phyloP scores from a whole-genome alignment of 2,888 invertebrate species.

The Tineola bisselliella region DNA sequence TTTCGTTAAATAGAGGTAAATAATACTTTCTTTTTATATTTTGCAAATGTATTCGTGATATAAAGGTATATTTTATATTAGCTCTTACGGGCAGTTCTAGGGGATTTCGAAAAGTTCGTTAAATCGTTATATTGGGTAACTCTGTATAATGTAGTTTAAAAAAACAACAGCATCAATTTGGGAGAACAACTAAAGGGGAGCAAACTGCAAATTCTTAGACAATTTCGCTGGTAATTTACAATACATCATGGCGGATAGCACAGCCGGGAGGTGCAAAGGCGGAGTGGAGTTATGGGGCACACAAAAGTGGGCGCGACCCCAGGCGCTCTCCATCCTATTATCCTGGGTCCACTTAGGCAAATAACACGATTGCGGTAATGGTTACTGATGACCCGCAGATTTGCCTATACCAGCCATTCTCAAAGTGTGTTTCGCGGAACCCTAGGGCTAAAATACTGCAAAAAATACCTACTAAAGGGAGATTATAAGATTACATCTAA shows the following conservation, averaged over 20 bases:
- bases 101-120: too few relatives aligned
- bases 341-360: slow-evolving; percentile 40
- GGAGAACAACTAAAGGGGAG: background rate
- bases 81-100: too few relatives aligned
- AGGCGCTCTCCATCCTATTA: slow-evolving; percentile 40
- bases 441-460: too few relatives aligned
- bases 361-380: slow-evolving; percentile 29
- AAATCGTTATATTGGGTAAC: too few relatives aligned
- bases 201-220: background rate
- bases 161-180: too few relatives aligned
- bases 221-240: background rate
- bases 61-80: too few relatives aligned
- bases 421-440: too few relatives aligned
- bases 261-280: slow-evolving; percentile 1
- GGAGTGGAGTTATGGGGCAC: slow-evolving; percentile 19
- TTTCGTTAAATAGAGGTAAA: too few relatives aligned
- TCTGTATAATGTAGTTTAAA: too few relatives aligned
- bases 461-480: background rate
- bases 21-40: too few relatives aligned
- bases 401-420: background rate
- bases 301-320: slow-evolving; percentile 32
- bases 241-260: background rate
- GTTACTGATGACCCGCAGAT: slow-evolving; percentile 10
- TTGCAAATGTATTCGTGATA: too few relatives aligned
- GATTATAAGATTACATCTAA: background rate